Conservation (phyloP, 2,797 vertebrate genomes). For the Percopsis omiscomaycus region DNA sequence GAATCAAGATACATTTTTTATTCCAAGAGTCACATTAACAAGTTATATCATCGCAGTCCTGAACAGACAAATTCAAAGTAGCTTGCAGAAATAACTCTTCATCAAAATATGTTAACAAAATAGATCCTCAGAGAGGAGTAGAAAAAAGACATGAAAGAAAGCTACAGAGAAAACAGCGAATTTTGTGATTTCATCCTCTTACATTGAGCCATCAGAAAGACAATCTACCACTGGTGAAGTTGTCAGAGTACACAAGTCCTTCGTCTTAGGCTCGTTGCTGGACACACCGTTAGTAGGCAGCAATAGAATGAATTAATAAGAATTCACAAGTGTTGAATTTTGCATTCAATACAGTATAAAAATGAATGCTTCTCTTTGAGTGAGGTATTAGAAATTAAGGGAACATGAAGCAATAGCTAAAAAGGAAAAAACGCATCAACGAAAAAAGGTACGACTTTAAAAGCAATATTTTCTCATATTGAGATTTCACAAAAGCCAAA, state of each 20-base stretch:
- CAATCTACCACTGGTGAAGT: conserved; percentile 36
- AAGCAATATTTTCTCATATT: too few species aligned
- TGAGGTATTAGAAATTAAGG: conserved; percentile 46
- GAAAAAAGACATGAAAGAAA: conserved; percentile 56
- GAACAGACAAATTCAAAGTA: conserved; percentile 75
- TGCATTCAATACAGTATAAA: conserved; percentile 39
- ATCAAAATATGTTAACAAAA: conserved; percentile 77
- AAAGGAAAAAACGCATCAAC: too few species aligned
- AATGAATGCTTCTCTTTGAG: conserved; percentile 25
- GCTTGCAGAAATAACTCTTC: conserved; percentile 77
- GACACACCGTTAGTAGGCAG: conserved; percentile 64
- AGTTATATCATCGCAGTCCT: conserved; percentile 81
- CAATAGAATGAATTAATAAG: conserved; percentile 65
- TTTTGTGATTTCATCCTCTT: conserved; percentile 42
- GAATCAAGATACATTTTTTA: conserved; percentile 54
- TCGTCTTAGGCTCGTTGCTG: conserved; percentile 76
- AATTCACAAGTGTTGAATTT: conserved; percentile 57
- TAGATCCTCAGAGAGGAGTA: conserved; percentile 57
- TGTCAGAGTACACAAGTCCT: conserved; percentile 65
- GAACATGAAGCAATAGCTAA: too few species aligned
- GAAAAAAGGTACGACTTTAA: too few species aligned
- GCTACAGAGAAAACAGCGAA: conserved; percentile 52
- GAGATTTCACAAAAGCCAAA: too few species aligned
- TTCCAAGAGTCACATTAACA: conserved; percentile 81
- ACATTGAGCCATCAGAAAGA: conserved; percentile 78